Conservation (phyloP, 2,888 invertebrate species). For the Nemotelus nigrinus region DNA sequence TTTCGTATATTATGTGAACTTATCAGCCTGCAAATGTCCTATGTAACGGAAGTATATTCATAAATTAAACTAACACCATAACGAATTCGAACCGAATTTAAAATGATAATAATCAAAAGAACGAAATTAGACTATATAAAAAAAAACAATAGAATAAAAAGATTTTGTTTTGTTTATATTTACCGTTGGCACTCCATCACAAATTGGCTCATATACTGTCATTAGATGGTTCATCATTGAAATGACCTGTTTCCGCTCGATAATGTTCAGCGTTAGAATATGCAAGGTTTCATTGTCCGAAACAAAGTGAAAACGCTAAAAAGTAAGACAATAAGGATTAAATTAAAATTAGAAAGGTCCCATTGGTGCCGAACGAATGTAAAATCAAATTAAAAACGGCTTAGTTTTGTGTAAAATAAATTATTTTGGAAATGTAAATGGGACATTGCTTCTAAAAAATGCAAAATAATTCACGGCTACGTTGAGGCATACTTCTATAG, state of each 20-base stretch:
- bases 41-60: too few species aligned
- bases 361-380: too few species aligned
- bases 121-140: background rate
- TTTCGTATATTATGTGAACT: background rate
- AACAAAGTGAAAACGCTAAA: constrained; percentile 12
- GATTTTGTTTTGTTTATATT: background rate
- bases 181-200: constrained; percentile 38
- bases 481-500: too few species aligned
- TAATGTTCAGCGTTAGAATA: constrained; percentile 42
- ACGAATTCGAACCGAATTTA: background rate
- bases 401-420: too few species aligned
- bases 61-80: too few species aligned
- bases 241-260: constrained; percentile 14
- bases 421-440: too few species aligned
- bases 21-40: background rate
- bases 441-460: too few species aligned
- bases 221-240: constrained; percentile 43
- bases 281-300: background rate
- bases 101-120: background rate
- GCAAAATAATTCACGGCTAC: too few species aligned
- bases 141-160: background rate
- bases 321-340: background rate
- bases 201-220: constrained; percentile 37
- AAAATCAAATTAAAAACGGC: too few species aligned
- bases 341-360: too few species aligned